Base-by-base conservation (phyloP, 2,113 vertebrate species). In the Microtus ochrogaster region DNA sequence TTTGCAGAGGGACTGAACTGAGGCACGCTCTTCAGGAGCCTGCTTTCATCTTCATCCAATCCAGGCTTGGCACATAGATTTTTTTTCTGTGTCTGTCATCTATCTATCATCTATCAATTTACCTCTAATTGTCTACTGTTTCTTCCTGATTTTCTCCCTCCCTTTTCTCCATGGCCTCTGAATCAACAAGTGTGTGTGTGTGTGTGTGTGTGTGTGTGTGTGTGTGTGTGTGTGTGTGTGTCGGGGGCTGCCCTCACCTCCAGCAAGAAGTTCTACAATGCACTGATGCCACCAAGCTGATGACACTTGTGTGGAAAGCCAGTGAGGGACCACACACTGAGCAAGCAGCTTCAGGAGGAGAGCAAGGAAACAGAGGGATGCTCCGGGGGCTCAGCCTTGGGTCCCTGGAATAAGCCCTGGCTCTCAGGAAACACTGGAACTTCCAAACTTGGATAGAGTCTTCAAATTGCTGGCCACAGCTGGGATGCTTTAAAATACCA, bases 1-100 rank as follows among this genome's bases (percentile, higher is more conserved):
- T 39, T 58, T 14, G 55, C 4, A 55, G 89, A 89, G 68, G 49
- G 17, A 13, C 78, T 1, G 22, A 28, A 68, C 41, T 33, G 8
- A 65, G 58, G 47, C 44, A 2, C 3, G 0, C 13, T n/a, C 33
- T 33, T 4, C 10, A 3, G 41, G 41, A 22, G 7, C 5, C 44
- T 66, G 30, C 63, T 47, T 33, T 68, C 41, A 36, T 49, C 17
- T 36, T 36, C 63, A 36, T 33, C 63, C n/a, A 63, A 65, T 26
- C 58, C 10, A 36, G 83, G 41, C 16, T 36, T 86, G 30, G 9
- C 28, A 22, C 21, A 28, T 90, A 16, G 7, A 39, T 33, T 33
- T 79, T 79, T 79, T 19, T 33, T 3, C 14, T 49, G 3, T 72
- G 47, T 49, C 65, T 68, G 30, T 68, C 65, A 49, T 68, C 65